Conservation (phyloP, 2,797 vertebrate genomes). For the Neosalanx taihuensis region DNA sequence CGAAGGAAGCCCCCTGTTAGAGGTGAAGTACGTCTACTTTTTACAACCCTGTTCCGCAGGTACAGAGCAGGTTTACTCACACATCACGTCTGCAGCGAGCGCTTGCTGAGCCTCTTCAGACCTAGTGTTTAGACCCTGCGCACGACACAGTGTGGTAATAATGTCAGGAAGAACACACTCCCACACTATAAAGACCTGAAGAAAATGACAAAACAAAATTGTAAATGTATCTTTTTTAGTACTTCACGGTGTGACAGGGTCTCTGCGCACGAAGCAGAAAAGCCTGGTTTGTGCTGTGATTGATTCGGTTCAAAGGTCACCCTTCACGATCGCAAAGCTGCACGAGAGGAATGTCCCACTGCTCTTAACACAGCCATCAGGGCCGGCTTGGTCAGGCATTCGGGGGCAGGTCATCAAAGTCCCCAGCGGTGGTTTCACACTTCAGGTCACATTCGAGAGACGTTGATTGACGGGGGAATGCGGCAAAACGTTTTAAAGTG, state of each 20-base stretch:
- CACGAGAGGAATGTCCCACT: slow-evolving; percentile 34
- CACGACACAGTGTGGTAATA: background rate
- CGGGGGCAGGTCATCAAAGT: slow-evolving; percentile 44
- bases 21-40: slow-evolving; percentile 68
- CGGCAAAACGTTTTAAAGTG: too few species aligned
- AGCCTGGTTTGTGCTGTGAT: background rate
- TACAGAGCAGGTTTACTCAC: slow-evolving; percentile 32
- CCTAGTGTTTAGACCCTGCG: background rate
- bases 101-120: background rate
- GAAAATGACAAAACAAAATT: background rate
- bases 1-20: slow-evolving; percentile 51
- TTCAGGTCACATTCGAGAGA: slow-evolving; percentile 33
- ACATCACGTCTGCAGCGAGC: background rate
- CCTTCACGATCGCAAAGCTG: slow-evolving; percentile 20
- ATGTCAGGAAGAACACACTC: background rate
- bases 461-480: slow-evolving; percentile 41
- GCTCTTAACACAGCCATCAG: slow-evolving; percentile 33
- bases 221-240: background rate
- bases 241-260: too few species aligned
- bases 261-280: background rate
- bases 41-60: slow-evolving; percentile 30
- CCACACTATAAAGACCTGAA: too few species aligned
- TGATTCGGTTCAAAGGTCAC: background rate
- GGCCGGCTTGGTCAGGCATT: slow-evolving; percentile 34
- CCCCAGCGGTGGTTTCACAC: slow-evolving; percentile 48